Evolutionary conservation across 1,140 invertebrate genomes (phyloP), one percentile per base, ranked within the genome.

Genomic region (Popillia japonica): DNA sequence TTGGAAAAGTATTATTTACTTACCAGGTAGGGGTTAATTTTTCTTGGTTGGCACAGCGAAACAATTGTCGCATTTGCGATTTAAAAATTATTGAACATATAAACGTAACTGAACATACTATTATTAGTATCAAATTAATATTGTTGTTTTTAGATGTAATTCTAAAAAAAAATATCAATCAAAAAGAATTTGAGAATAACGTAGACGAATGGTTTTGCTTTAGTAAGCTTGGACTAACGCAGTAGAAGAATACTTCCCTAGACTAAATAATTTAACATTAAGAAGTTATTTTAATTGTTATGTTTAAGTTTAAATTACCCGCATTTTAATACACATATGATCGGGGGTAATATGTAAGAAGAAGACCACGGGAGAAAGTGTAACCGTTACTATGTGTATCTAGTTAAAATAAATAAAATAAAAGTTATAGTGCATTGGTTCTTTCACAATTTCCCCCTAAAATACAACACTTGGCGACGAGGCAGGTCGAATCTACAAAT

Each of bases 61-160:
- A 48, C 44, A 17, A 48, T 48, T 48, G 8, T 7, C 44, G 44
- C n/a, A 17, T 48, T 2, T 48, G 44, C 8, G 44, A 48, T 7
- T 48, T 48, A 48, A 48, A 48, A 48, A 48, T 48, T 17, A 48
- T 48, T 48, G 44, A 48, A 48, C 44, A 48, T 17, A 48, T 48
- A 48, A 48, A 48, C 2, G 44, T 2, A 3, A 48, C 44, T 48
- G 44, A 48, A 48, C 44, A 48, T 14, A 48, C 44, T 48, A 48
- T 48, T 48, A 48, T 48, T 48, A 3, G 44, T 48, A 48, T 48
- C 44, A 48, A 14, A 48, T 48, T 48, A 48, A 48, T 14, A 48
- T 14, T 48, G 44, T 48, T 48, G 8, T 48, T 48, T 48, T 48
- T 17, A 48, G 44, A 48, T 48, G 44, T 48, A 48, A 48, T 48